Base-by-base conservation (phyloP, 2,888 invertebrate species). In the Mimas tiliae region DNA sequence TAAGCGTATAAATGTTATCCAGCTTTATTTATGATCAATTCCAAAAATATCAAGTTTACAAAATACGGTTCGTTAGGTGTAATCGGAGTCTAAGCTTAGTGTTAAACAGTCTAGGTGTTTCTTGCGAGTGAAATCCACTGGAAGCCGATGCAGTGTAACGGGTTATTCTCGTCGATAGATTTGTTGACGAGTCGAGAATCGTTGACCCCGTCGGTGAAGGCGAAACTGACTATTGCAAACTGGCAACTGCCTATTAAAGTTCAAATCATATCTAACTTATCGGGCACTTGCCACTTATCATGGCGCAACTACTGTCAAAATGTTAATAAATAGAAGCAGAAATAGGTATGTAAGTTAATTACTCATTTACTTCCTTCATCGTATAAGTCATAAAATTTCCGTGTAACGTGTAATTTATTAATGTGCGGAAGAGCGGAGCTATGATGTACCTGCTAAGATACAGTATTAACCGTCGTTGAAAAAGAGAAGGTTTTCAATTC, bases 81-180 rank as follows among this genome's bases (percentile, higher is more conserved):
- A 58, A 65, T 77, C 75, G 76, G 75, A 78, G 81, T 77, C 71
- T 47, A 58, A 48, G 70, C 67, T 69, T 63, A 74, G 77, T 78
- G 80, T 80, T 82, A 81, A 85, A 84, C 85, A 83, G 84, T 86
- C 85, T 87, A 88, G 87, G 83, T 84, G 78, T 78, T 80, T 78
- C 78, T 81, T 74, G 77, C 79, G 85, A 84, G 90, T 86, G 89
- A 90, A 89, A 89, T 82, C 86, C 85, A 80, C 85, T 90, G 87
- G 89, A 88, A 87, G 86, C 80, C 84, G 87, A 84, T 88, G 91
- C 87, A 86, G 87, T 84, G 89, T 89, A 91, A 91, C 93, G 90
- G 90, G 92, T 92, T 93, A 93, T 93, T 93, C 92, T 93, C 84
- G 92, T 85, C 92, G 86, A 90, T 85, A 87, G 91, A 90, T 91